A percentile compares a stretch with the other conserved stretches of the same genome.
Evolutionary conservation across 2,113 vertebrate species (phyloP).

Genomic region (Anhinga rufa): DNA sequence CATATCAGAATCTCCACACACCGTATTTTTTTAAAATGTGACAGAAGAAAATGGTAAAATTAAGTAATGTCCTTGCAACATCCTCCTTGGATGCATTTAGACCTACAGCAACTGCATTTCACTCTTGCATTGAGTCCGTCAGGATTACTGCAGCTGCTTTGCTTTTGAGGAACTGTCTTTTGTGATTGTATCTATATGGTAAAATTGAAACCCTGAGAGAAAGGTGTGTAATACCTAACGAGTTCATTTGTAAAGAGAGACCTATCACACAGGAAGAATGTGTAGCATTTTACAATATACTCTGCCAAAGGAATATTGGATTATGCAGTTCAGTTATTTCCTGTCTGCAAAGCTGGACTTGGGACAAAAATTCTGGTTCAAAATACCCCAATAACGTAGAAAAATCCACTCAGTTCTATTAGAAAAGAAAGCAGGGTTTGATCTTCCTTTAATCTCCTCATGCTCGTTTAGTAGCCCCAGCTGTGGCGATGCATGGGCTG

Average conservation of each 20-base stretch:
- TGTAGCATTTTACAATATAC: neutral
- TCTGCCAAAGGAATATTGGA: neutral
- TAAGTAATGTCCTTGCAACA: neutral
- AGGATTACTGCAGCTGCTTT: neutral
- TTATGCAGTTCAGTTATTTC: neutral
- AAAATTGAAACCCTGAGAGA: neutral
- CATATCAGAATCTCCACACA: fast-evolving
- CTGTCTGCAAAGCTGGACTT: neutral
- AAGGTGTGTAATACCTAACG: neutral
- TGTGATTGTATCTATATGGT: neutral
- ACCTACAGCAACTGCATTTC: neutral
- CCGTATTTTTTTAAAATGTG: neutral
- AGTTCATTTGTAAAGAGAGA: neutral
- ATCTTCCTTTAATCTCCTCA: neutral
- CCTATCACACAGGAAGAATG: neutral
- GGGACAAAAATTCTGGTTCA: neutral
- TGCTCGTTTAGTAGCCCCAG: neutral
- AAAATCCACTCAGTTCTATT: neutral
- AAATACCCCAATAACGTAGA: neutral
- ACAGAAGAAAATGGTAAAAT: neutral
- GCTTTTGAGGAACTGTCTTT: neutral
- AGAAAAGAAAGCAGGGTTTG: neutral
- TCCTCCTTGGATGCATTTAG: neutral
- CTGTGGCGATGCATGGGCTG: neutral
- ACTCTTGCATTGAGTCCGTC: neutral